These are phyloP conservation scores for Ciconia boyciana DNA, from an alignment of 2,113 vertebrate genomes.

Conservation along the genomic window DNA sequence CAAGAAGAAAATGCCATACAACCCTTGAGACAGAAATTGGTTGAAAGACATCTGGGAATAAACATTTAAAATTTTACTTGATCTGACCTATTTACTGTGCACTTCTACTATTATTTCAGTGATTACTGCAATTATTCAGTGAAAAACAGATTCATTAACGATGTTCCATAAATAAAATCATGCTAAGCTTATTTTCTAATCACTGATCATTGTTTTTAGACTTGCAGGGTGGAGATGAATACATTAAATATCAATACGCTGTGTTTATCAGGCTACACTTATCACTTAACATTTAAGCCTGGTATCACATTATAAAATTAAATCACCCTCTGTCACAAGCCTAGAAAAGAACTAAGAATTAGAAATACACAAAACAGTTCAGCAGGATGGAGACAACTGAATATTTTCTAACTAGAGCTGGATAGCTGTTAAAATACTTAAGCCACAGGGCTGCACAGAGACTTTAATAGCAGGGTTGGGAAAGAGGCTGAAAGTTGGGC, in stretches of 20 bases:
- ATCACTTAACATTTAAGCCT: not conserved
- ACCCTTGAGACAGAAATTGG: not conserved
- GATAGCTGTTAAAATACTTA: not conserved
- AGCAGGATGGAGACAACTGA: not conserved
- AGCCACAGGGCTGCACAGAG: not conserved
- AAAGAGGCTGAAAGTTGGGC: not conserved
- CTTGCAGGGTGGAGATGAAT: not conserved
- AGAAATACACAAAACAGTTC: not conserved
- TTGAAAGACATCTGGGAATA: not conserved
- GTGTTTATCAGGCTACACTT: constrained; percentile 5
- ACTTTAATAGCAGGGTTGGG: not conserved
- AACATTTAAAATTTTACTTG: not conserved
- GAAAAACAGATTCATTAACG: not conserved
- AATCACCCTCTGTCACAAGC: not conserved
- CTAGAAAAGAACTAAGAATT: not conserved
- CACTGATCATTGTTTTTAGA: constrained; percentile 33
- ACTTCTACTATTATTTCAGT: constrained; percentile 5
- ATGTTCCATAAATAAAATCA: constrained; percentile 33
- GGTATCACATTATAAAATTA: not conserved
- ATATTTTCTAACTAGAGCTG: not conserved
- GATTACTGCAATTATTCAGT: constrained; percentile 28
- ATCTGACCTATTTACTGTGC: constrained; percentile 33
- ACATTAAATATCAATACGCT: not conserved
- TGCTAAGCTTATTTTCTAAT: constrained; percentile 27
- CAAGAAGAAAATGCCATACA: not conserved